Base-by-base conservation (phyloP, 2,113 vertebrate genomes). In the Heterotis niloticus region DNA sequence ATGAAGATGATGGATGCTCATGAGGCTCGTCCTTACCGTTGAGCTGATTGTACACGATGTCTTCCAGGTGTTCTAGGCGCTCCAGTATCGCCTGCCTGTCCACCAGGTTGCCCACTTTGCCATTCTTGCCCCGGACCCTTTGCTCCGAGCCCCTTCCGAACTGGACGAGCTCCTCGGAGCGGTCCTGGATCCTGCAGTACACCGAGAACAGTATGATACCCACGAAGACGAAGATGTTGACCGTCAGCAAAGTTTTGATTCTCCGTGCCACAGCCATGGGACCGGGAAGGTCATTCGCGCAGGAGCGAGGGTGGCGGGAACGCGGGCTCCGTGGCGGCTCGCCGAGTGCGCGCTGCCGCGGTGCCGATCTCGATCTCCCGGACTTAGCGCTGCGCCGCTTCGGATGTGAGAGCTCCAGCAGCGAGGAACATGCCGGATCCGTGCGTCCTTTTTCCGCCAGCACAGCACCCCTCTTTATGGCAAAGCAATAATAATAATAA, bases 201-300 rank as follows among this genome's bases (percentile, higher is more conserved):
- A 95, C 96, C 52, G 97, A 98, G 92, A 99, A 99, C 84, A 99
- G 89, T 85, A 98, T 93, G 88, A 99, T 96, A 66, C 96, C 98
- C 87, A 97, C 95, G 75, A 98, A 98, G 86, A 96, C 96, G 79
- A 98, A 86, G 82, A 99, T 98, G 93, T 98, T 99, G 85, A 98
- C 96, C 83, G 97, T 98, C 94, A 98, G 94, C 94, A 99, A 94
- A 95, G 97, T 98, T 95, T 96, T 96, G 90, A 99, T 96, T 91
- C 94, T 98, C 89, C 97, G 94, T 94, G 96, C 96, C 92, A 95
- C 94, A 93, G 97, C 97, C 97, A 98, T 99, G 93, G 91, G 92
- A 90, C 87, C 92, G 81, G 76, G 59, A 86, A 86, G 79, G 71
- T 74, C 71, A 74, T 74, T 57, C 54, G 34, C 34, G 57, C 14